Percentiles rank a stretch among this genome's conserved stretches.
Conservation (phyloP, 2,113 vertebrate genomes). For the Acanthochromis polyacanthus region DNA sequence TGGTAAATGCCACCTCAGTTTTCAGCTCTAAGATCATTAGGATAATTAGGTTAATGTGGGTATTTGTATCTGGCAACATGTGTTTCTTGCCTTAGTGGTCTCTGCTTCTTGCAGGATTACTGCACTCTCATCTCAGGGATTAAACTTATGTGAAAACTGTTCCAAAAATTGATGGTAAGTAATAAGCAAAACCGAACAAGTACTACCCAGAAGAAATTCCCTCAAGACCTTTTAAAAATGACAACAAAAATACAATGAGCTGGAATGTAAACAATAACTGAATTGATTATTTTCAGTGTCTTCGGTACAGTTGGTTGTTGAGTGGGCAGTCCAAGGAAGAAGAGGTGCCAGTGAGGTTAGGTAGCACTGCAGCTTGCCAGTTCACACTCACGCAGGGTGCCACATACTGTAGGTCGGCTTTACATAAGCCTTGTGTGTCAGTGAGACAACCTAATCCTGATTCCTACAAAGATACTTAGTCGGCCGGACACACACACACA, state of each 20-base stretch:
- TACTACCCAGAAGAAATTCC: no score
- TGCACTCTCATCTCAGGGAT: not conserved
- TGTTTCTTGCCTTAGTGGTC: constrained; percentile 14
- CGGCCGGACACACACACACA: constrained; percentile 2
- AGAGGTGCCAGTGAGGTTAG: constrained; percentile 7
- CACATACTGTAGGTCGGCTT: constrained; percentile 50
- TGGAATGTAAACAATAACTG: not conserved
- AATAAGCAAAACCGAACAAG: not conserved
- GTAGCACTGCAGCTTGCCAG: constrained; percentile 15
- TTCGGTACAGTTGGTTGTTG: not conserved
- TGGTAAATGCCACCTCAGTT: not conserved
- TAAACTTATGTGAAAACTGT: not conserved
- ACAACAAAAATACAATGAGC: not conserved
- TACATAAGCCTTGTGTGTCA: constrained; percentile 58
- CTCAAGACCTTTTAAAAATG: no score
- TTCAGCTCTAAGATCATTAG: constrained; percentile 24
- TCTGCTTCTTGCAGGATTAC: not conserved
- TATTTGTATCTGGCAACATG: constrained; percentile 30
- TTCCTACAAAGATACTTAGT: constrained; percentile 56
- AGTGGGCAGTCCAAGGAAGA: not conserved
- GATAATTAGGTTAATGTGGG: constrained; percentile 31
- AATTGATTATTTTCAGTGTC: no score
- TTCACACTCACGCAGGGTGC: constrained; percentile 8
- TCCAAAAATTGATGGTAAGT: not conserved
- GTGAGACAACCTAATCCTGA: constrained; percentile 60